These are phyloP conservation scores for Himalopsyche kuldschensis DNA, from an alignment of 2,888 invertebrate species.

Conservation along the genomic window DNA sequence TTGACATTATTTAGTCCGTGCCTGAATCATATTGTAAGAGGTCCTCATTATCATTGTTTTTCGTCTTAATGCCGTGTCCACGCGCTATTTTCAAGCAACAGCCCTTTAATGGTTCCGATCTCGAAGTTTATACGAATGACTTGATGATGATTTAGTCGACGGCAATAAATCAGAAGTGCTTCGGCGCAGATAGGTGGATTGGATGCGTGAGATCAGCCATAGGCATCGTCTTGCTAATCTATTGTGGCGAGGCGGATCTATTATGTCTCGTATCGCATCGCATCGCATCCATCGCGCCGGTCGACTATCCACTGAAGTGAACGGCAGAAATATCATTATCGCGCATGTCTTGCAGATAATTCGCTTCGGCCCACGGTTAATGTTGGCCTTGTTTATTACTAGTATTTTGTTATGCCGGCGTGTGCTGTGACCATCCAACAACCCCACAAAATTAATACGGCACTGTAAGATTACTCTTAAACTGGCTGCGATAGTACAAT, in stretches of 20 bases:
- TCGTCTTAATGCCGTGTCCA: background rate
- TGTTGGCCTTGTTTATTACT: slow-evolving; percentile 28
- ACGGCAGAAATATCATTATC: slow-evolving; percentile 5
- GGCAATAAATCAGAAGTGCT: background rate
- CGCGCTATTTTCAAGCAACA: background rate
- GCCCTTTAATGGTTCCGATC: background rate
- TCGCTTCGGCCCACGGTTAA: slow-evolving; percentile 21
- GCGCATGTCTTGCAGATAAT: slow-evolving; percentile 29
- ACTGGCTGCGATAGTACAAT: too few relatives aligned
- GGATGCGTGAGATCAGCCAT: background rate
- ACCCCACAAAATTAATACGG: too few relatives aligned
- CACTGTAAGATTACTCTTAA: too few relatives aligned
- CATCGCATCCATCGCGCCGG: background rate
- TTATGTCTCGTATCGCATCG: background rate
- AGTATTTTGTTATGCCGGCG: slow-evolving; percentile 22
- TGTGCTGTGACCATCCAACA: background rate
- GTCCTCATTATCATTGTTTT: background rate
- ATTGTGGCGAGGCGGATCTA: background rate
- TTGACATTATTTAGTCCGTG: too few relatives aligned
- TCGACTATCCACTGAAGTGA: background rate
- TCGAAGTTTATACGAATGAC: background rate
- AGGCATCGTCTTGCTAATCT: background rate
- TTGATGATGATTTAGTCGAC: background rate
- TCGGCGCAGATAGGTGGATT: background rate
- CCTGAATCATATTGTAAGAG: background rate